Evolutionary conservation across 2,113 vertebrate genomes (phyloP).

Genomic region (Gasterosteus nipponicus): DNA sequence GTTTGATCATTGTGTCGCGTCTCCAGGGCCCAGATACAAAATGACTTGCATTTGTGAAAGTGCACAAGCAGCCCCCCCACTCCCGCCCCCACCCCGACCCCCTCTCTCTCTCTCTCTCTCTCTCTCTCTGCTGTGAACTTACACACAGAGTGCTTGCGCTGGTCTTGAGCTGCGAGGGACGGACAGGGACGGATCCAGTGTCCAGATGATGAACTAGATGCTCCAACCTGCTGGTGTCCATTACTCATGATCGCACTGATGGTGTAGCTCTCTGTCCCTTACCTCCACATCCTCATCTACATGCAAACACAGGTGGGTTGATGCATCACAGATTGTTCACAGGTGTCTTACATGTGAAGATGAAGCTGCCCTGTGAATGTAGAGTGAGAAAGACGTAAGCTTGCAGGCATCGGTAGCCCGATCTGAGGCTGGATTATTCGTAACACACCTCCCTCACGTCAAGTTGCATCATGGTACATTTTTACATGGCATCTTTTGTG

Average conservation of each 20-base stretch:
- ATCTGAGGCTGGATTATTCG: neutral
- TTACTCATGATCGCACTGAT: slow-evolving; percentile 55
- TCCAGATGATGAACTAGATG: slow-evolving; percentile 45
- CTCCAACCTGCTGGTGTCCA: slow-evolving; percentile 57
- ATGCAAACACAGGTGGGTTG: neutral
- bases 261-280: neutral
- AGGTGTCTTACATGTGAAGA: neutral
- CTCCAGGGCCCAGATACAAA: neutral
- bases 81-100: neutral
- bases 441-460: neutral
- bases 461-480: neutral
- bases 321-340: neutral
- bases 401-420: neutral
- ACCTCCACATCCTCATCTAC: too few relatives aligned
- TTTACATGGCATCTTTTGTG: neutral
- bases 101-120: too few relatives aligned
- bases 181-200: slow-evolving; percentile 51
- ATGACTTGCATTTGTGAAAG: slow-evolving; percentile 15
- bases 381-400: neutral
- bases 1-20: slow-evolving; percentile 19
- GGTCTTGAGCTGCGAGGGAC: slow-evolving; percentile 36
- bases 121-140: slow-evolving; percentile 48
- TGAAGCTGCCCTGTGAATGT: neutral
- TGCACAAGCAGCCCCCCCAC: neutral
- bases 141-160: slow-evolving; percentile 42